Base-by-base conservation (phyloP, 2,888 invertebrate genomes). In the Nomada fucata region DNA sequence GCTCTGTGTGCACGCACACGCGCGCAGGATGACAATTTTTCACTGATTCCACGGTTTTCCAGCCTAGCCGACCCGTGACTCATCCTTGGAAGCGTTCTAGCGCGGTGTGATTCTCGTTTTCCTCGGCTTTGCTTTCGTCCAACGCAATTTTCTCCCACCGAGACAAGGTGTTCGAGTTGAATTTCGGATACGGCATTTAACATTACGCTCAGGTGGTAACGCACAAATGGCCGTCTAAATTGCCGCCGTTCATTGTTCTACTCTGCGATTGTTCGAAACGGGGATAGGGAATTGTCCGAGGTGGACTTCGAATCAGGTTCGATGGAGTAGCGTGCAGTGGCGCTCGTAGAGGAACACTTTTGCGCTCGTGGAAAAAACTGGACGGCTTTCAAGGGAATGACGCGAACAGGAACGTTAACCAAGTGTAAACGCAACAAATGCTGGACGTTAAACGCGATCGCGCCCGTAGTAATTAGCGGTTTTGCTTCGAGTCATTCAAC, bases 21-120 rank as follows among this genome's bases (percentile, higher is more conserved):
- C 50, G 60, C 23, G 36, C 7, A 55, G 29, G 60, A 71, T n/a
- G 63, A 61, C 73, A 29, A 78, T 83, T 85, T 88, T 83, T 82
- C 75, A 85, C 59, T 63, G 85, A 88, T 86, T 87, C 84, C 76
- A 57, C 50, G 29, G 55, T 76, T 87, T 84, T 86, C 68, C 70
- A 64, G 57, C 74, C n/a, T 50, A 50, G n/a, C 20, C 53, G 52
- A 67, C 20, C 57, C 61, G 70, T 79, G 83, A 80, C 63, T 85
- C 74, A 77, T 76, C 55, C 55, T 59, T 57, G 63, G 47, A 67
- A 79, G 75, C 61, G 53, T 20, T 69, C 47, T 36, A 76, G 70
- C 70, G n/a, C 70, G 70, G 20, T n/a, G 20, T n/a, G 59, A 50
- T 63, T 36, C n/a, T 36, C 47, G 50, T 63, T 63, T 42, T 42